These are phyloP conservation scores for Nemoura dubitans DNA, from an alignment of 2,888 invertebrate species.

Conservation along the genomic window DNA sequence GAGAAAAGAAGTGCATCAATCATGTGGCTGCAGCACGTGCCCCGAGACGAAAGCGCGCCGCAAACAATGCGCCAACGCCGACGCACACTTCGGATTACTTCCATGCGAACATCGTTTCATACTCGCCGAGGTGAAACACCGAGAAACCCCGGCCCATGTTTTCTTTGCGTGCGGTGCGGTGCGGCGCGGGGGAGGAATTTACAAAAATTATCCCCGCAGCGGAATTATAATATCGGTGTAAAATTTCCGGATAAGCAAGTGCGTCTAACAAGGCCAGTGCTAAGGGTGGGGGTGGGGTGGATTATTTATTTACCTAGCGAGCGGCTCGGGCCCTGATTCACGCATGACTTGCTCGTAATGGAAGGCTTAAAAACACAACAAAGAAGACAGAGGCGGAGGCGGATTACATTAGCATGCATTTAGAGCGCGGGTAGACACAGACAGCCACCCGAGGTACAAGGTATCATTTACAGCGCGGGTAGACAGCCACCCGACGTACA, in stretches of 20 bases:
- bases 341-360: not conserved
- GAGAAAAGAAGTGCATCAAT: not conserved
- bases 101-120: not conserved
- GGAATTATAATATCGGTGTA: conserved; percentile 7
- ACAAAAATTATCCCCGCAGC: not conserved
- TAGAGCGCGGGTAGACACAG: not conserved
- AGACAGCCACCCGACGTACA: not conserved
- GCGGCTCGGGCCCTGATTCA: not conserved
- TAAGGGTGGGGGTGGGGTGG: not conserved
- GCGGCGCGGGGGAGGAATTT: not conserved
- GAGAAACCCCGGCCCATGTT: not conserved
- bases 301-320: not conserved
- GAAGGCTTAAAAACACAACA: conserved; percentile 12
- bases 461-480: not conserved
- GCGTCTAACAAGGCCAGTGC: not conserved
- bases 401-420: not conserved
- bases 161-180: too few relatives aligned
- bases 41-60: not conserved
- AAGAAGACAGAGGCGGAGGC: not conserved
- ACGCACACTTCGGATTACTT: not conserved
- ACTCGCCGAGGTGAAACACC: not conserved
- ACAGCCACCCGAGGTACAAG: too few relatives aligned
- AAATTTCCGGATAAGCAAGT: not conserved
- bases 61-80: not conserved
- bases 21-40: not conserved